Conservation (phyloP, 1,140 invertebrate genomes). For the Thaumetopoea pityocampa region DNA sequence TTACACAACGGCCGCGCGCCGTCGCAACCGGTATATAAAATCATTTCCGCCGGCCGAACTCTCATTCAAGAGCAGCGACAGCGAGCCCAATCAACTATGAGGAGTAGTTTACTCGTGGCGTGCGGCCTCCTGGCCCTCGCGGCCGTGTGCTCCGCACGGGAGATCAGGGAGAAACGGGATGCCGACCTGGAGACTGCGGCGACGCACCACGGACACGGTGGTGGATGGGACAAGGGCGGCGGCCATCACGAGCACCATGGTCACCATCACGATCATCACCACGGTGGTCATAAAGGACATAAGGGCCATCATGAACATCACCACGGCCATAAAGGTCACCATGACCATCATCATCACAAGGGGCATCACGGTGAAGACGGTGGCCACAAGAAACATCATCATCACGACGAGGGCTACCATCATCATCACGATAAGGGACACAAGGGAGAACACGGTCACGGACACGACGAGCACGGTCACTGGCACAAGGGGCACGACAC, state of each 20-base stretch:
- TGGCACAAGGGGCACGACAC: constrained; percentile 87
- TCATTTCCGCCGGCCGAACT: constrained; percentile 30
- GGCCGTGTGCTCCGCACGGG: constrained; percentile 34
- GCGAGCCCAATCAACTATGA: constrained; percentile 41
- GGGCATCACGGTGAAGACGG: constrained; percentile 83
- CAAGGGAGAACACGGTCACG: constrained; percentile 82
- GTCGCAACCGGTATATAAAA: constrained; percentile 52
- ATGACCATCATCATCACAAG: constrained; percentile 78
- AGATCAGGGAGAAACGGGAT: constrained; percentile 50
- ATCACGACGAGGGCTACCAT: constrained; percentile 79
- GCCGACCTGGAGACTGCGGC: constrained; percentile 76
- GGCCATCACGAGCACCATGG: constrained; percentile 73
- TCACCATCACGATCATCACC: constrained; percentile 75
- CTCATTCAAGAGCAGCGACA: constrained; percentile 46
- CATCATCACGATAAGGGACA: constrained; percentile 82
- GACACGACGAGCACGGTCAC: constrained; percentile 77
- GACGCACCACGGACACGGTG: constrained; percentile 49
- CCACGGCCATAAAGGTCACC: constrained; percentile 77
- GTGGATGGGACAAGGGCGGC: constrained; percentile 66
- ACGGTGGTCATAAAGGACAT: constrained; percentile 77
- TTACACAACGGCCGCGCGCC: constrained; percentile 45
- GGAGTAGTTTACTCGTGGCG: constrained; percentile 38
- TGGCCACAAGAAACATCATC: constrained; percentile 84
- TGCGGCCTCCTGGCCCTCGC: constrained; percentile 50
- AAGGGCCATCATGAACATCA: constrained; percentile 77